Evolutionary conservation across 2,888 invertebrate species (phyloP), one percentile per base, ranked within the genome.

Genomic region (Protonemura montana): DNA sequence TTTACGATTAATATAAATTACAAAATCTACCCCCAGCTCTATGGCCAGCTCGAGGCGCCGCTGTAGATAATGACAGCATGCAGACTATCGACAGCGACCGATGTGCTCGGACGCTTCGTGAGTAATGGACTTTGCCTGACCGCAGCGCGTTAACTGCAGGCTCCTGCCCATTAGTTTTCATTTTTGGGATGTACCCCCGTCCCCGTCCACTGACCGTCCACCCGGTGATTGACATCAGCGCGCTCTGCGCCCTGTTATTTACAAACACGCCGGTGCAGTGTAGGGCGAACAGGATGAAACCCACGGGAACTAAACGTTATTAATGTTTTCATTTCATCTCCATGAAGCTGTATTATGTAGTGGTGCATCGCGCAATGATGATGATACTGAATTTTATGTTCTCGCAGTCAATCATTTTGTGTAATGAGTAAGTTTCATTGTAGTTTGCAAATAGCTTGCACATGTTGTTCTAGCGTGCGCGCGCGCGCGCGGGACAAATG

Each of bases 1-100:
- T 81, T 28, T n/a, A n/a, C 81, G 30, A 81, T 81, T 81, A 81
- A 81, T 81, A 81, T 81, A 81, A 81, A 81, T 81, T 81, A 81
- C 81, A 30, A 59, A 59, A 59, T 59, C 59, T 21, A 59, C 21
- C 59, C 16, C 16, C 59, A 10, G 59, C 59, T 35, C 59, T 35
- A 21, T 21, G 59, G 59, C 59, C 16, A 21, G 59, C 59, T 2
- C 41, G 21, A 10, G 59, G 59, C 2, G 59, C 59, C 21, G 59
- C 59, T 59, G 59, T 59, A 59, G 59, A 59, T 59, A 59, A 59
- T 59, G 59, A 59, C 59, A 10, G 59, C 59, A 21, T 3, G 6
- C 59, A 21, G 21, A 59, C 59, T 59, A 59, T 59, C 21, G 59
- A 59, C 59, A 59, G 59, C 59, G 13, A 21, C 3, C 16, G 16